phyloP scores from a whole-genome alignment of 2,113 vertebrate genomes.

The Sebastes schlegelii region DNA sequence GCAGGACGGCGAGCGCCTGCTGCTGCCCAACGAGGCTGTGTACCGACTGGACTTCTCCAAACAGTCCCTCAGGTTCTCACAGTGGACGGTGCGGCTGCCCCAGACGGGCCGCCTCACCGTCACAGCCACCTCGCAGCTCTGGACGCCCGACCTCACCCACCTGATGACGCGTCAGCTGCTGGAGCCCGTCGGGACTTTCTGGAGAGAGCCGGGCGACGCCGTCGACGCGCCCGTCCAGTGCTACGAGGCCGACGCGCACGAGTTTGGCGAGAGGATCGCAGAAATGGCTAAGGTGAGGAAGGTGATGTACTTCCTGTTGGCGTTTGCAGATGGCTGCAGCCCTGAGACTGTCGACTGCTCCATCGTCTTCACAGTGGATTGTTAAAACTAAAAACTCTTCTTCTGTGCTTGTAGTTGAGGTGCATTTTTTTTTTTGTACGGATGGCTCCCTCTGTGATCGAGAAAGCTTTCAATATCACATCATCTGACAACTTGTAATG shows the following conservation, averaged over 20 bases:
- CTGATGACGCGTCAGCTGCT: constrained; percentile 95
- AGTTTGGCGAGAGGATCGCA: constrained; percentile 92
- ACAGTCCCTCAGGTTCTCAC: constrained; percentile 85
- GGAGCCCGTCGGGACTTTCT: constrained; percentile 91
- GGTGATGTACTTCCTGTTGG: constrained; percentile 95
- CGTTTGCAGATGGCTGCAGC: constrained; percentile 86
- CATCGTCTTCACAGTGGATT: constrained; percentile 82
- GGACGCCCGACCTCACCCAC: constrained; percentile 95
- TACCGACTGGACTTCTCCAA: constrained; percentile 90
- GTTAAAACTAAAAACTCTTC: constrained; percentile 15
- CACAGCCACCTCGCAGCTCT: constrained; percentile 93
- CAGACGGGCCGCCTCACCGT: constrained; percentile 85
- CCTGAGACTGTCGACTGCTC: constrained; percentile 87
- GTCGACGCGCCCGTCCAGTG: constrained; percentile 68
- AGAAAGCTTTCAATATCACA: not conserved
- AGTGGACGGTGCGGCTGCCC: constrained; percentile 85
- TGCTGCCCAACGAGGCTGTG: constrained; percentile 85
- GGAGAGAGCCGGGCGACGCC: constrained; percentile 77
- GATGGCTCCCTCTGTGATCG: not conserved
- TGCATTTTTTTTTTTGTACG: not conserved
- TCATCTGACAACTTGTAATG: not conserved
- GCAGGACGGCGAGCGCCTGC: constrained; percentile 91
- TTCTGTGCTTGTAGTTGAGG: not conserved
- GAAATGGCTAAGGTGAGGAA: constrained; percentile 92
- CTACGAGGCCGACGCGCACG: constrained; percentile 90